These are phyloP conservation scores for Callipepla squamata DNA, from an alignment of 2,113 vertebrate species.

Conservation along the genomic window DNA sequence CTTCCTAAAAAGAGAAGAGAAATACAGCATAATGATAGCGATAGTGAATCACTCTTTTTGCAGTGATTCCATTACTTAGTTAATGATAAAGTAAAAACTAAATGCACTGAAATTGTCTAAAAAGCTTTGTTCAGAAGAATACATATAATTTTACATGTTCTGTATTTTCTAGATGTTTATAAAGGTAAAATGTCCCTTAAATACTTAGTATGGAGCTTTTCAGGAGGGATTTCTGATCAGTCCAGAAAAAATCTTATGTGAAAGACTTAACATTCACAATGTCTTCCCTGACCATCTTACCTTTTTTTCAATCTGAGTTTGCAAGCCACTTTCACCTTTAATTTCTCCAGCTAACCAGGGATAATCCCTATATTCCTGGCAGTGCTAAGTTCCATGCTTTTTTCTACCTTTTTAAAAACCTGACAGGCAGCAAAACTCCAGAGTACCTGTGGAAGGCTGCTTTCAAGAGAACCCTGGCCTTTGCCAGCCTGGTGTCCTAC, in stretches of 20 bases:
- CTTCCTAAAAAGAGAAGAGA: neutral
- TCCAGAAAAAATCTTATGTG: neutral
- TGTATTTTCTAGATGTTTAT: neutral
- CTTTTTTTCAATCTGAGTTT: neutral
- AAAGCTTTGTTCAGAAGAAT: neutral
- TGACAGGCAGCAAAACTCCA: neutral
- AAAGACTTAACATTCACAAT: neutral
- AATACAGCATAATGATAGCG: neutral
- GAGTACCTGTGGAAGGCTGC: rapidly evolving
- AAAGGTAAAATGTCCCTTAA: neutral
- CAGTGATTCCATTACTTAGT: neutral
- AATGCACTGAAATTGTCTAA: neutral
- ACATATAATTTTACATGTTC: neutral
- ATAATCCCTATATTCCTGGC: neutral
- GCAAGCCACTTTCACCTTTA: neutral
- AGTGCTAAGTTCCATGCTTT: neutral
- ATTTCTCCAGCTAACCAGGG: neutral
- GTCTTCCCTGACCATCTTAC: neutral
- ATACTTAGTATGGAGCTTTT: neutral
- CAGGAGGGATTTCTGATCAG: neutral
- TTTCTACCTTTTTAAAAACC: neutral
- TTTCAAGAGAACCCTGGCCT: neutral
- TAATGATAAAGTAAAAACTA: neutral
- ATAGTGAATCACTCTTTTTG: neutral
- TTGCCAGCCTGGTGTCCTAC: neutral